phyloP scores from a whole-genome alignment of 2,797 vertebrate genomes.

The Sebastes wilsoni region DNA sequence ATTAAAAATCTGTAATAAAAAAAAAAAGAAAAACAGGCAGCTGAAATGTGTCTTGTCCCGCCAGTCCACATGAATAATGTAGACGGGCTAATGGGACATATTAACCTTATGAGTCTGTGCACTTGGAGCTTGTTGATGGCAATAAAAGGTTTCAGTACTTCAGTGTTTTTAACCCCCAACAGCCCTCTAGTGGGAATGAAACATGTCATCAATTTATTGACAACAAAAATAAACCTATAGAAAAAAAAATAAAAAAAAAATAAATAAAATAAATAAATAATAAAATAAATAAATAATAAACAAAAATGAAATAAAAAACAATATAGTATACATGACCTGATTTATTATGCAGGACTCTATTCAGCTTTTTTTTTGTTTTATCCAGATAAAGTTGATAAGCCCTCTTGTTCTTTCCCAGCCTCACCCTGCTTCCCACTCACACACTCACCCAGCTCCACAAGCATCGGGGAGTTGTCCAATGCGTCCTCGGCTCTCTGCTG shows the following conservation, averaged over 20 bases:
- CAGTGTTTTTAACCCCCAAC: background rate
- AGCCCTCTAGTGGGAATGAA: background rate
- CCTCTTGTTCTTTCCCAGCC: background rate
- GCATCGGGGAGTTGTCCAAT: constrained; percentile 23
- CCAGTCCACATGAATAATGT: constrained; percentile 15
- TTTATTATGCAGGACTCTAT: background rate
- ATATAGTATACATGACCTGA: too few species aligned
- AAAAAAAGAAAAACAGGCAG: too few species aligned
- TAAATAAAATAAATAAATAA: background rate
- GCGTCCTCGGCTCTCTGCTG: constrained; percentile 43
- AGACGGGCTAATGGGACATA: background rate
- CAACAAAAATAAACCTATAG: background rate
- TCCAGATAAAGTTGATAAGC: background rate
- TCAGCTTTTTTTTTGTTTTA: background rate
- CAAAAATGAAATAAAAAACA: background rate
- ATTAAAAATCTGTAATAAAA: too few species aligned
- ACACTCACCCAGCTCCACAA: background rate
- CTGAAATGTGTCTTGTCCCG: constrained; percentile 13
- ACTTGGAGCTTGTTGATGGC: background rate
- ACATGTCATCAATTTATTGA: background rate
- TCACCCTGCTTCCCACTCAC: background rate
- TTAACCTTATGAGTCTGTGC: constrained; percentile 1
- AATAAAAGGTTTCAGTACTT: background rate
- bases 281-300: background rate
- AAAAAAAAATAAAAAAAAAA: background rate